Evolutionary conservation across 2,888 invertebrate genomes (phyloP), one percentile per base, ranked within the genome.

Genomic region (Platynereis dumerilii): DNA sequence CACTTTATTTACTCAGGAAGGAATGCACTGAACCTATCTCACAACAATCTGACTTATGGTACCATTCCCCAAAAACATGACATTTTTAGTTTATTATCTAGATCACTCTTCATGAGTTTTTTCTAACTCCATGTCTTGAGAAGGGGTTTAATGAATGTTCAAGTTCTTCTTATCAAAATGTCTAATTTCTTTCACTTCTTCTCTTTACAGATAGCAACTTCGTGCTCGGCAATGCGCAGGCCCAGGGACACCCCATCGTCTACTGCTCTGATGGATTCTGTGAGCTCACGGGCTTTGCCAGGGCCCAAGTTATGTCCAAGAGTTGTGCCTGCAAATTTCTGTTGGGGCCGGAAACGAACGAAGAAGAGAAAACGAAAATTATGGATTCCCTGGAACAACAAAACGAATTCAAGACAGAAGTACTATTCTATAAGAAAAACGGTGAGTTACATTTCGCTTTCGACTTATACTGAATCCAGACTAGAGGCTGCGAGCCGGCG

Each of bases 181-280:
- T n/a, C n/a, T n/a, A n/a, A n/a, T n/a, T n/a, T 34, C 34, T 34
- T 34, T 34, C 5, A 29, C 34, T 58, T 52, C 20, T 52, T 52
- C 2, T 59, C 2, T 45, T 63, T 67, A 12, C 92, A 95, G 95
- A 95, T 86, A 95, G 94, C 88, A 95, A 95, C 88, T 95, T 95
- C 86, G 95, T 95, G 80, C 87, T 95, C 86, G 95, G 95, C 81
- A 95, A 95, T 87, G 95, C 95, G 75, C 95, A 95, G 87, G 95
- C 94, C 78, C 90, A 78, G 65, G 85, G 90, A 74, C 92, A 93
- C 87, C 95, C 95, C 76, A 95, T 95, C 87, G 95, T 95, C 78
- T 95, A 95, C 87, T 95, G 95, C 87, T 94, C 94, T 68, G 95
- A 95, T 88, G 95, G 95, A 68, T 95, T 95, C 87, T 94, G 94